Conservation (phyloP, 2,797 vertebrate genomes). For the Onychomys leucogaster region DNA sequence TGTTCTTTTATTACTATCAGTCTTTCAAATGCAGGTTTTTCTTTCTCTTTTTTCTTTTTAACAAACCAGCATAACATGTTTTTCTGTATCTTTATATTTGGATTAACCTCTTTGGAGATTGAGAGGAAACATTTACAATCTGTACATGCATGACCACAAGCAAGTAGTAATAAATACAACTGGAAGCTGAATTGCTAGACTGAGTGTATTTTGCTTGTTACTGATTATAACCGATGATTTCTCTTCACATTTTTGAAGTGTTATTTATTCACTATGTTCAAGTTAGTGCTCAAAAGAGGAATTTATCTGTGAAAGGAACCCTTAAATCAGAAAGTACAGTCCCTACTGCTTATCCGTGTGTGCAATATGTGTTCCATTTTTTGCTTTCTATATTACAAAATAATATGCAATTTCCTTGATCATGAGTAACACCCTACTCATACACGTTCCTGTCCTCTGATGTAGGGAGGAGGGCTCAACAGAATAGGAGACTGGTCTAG, state of each 20-base stretch:
- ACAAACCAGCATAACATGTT: neutral
- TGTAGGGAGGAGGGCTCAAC: neutral
- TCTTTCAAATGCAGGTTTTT: constrained; percentile 7
- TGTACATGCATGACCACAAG: neutral
- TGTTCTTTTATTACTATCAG: neutral
- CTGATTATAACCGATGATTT: neutral
- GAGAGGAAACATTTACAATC: neutral
- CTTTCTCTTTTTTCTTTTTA: neutral
- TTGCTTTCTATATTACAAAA: neutral
- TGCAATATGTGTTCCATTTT: neutral
- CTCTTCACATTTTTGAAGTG: neutral
- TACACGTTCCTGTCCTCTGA: neutral
- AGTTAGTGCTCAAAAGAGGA: neutral
- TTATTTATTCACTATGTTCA: neutral
- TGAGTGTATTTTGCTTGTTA: constrained; percentile 16
- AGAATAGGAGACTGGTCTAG: neutral
- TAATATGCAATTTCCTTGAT: neutral
- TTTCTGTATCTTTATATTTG: neutral
- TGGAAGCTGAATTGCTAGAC: neutral
- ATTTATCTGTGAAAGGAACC: neutral
- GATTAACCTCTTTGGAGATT: neutral
- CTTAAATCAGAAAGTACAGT: neutral
- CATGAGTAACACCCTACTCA: neutral
- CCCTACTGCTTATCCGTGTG: neutral
- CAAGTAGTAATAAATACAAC: neutral